Evolutionary conservation across 37 sponge, comb jelly and placozoan species (phyloP), one percentile per base, ranked within the genome.

Genomic region (Crambe crambe): DNA sequence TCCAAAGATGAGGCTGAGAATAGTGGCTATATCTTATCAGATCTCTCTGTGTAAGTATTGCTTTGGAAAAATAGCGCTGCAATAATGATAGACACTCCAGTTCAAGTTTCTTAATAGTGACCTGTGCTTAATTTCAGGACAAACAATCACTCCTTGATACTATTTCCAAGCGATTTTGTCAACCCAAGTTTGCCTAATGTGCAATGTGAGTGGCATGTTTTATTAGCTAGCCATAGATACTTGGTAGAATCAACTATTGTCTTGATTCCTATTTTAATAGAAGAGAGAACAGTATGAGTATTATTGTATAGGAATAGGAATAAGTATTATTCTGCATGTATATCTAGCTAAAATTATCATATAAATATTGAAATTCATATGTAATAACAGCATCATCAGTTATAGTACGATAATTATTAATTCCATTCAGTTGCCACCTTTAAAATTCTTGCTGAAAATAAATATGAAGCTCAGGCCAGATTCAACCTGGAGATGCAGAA

Each of bases 21-120:
- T 1, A 36, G 51, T 9, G 85, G 85, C 61, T 77, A 77, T 37
- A 78, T 85, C 22, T 77, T 56, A 63, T 85, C 77, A 1, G 78
- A 85, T 42, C 54, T 77, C 22, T 58, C 85, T 3, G 69, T 77
- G 85, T 84, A 40, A 47, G 51, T 47, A 47, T 47, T 27, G 26
- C 30, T 29, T 30, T 47, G 51, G 56, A 20, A 20, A 18, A 54
- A 20, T 54, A 18, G 12, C 17, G 18, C n/a, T n/a, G n/a, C n/a
- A n/a, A n/a, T n/a, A n/a, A n/a, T n/a, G n/a, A n/a, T n/a, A n/a
- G n/a, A n/a, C n/a, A n/a, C n/a, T n/a, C n/a, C n/a, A n/a, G n/a
- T n/a, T n/a, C n/a, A n/a, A n/a, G n/a, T n/a, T n/a, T n/a, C n/a
- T n/a, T n/a, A n/a, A n/a, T n/a, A n/a, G n/a, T n/a, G n/a, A n/a